Conservation (phyloP, 2,797 vertebrate genomes). For the Amblyraja radiata region DNA sequence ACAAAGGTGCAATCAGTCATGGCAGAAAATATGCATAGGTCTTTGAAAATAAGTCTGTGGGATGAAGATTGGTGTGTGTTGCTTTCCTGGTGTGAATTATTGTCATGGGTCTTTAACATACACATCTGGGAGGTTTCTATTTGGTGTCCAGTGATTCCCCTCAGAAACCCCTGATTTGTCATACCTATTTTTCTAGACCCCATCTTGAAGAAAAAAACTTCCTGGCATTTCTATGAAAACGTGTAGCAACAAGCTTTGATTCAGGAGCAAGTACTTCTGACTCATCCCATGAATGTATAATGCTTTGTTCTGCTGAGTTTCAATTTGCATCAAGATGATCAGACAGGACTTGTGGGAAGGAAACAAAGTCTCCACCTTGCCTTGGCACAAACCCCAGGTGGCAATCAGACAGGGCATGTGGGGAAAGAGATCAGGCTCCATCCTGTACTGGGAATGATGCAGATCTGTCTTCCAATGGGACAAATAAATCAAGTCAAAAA, state of each 20-base stretch:
- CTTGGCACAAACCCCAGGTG: no score
- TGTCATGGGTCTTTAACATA: background rate
- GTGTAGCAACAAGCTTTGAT: background rate
- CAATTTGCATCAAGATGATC: background rate
- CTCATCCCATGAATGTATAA: background rate
- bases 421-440: background rate
- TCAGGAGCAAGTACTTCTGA: background rate
- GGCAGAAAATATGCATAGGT: background rate
- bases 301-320: background rate
- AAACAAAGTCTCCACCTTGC: no score
- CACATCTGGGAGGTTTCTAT: background rate
- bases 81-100: background rate
- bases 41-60: background rate
- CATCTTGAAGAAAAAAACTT: background rate
- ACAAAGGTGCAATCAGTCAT: background rate
- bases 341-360: no score
- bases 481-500: background rate
- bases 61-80: background rate
- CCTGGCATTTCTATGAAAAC: background rate
- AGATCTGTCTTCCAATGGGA: background rate
- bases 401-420: no score
- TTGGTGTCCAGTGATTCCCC: background rate
- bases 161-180: background rate
- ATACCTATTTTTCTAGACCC: background rate
- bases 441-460: background rate